Conservation (phyloP, 1,140 invertebrate genomes). For the Vanessa tameamea region DNA sequence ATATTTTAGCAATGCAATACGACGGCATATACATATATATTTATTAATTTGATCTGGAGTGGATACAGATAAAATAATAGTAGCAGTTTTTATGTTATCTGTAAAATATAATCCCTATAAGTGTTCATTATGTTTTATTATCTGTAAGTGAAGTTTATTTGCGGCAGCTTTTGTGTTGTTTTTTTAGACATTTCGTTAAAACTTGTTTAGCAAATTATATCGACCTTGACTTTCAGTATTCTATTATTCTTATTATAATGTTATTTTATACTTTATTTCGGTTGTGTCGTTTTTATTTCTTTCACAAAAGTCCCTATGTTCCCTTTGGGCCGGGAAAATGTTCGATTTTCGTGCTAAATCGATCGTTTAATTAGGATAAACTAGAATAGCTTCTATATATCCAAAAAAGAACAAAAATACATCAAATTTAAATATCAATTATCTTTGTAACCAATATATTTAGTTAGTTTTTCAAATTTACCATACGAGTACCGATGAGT, state of each 20-base stretch:
- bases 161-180: slow-evolving; percentile 56
- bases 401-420: no score
- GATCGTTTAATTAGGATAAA: no score
- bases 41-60: not conserved
- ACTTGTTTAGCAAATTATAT: slow-evolving; percentile 38
- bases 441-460: no score
- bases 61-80: not conserved
- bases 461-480: no score
- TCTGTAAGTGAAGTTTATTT: not conserved
- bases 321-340: not conserved
- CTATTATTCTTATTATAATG: slow-evolving; percentile 23
- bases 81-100: not conserved
- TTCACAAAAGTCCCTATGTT: not conserved
- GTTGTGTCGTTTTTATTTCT: slow-evolving; percentile 19
- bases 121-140: slow-evolving; percentile 10
- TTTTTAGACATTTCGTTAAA: slow-evolving; percentile 19
- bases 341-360: not conserved
- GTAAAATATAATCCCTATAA: not conserved
- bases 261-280: slow-evolving; percentile 11
- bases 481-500: no score
- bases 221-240: slow-evolving; percentile 45
- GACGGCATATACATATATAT: not conserved
- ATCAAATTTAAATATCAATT: no score
- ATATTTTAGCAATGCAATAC: no score
- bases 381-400: no score